A percentile compares a stretch with the other conserved stretches of the same genome.
Conservation (phyloP, 2,113 vertebrate genomes). For the Hylia prasina region DNA sequence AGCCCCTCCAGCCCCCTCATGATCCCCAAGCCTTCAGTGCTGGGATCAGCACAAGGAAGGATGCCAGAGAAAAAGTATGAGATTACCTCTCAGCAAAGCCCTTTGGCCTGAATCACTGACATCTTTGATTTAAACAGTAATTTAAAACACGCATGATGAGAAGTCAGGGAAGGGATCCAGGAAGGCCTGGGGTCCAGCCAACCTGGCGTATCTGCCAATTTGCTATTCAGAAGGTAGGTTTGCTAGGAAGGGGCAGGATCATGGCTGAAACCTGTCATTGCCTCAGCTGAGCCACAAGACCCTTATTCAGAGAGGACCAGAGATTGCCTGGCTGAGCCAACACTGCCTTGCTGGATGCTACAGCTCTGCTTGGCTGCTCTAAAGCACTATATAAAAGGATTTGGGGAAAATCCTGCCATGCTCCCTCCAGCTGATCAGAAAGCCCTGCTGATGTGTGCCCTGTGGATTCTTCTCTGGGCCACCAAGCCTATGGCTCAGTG, state of each 20-base stretch:
- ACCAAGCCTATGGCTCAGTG: not conserved
- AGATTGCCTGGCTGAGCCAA: not conserved
- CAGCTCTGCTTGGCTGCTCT: not conserved
- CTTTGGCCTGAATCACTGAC: conserved; percentile 63
- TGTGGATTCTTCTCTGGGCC: rapidly evolving
- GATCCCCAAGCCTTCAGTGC: conserved; percentile 7
- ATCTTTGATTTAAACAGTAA: conserved; percentile 65
- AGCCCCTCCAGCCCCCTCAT: not conserved
- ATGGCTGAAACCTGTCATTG: not conserved
- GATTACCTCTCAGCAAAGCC: conserved; percentile 57
- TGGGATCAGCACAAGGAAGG: conserved; percentile 44
- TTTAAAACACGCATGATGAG: conserved; percentile 64
- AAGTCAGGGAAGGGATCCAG: conserved; percentile 60
- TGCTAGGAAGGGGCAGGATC: conserved; percentile 25
- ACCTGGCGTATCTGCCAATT: conserved; percentile 30
- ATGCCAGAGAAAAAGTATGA: conserved; percentile 44
- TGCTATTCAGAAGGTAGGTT: conserved; percentile 31
- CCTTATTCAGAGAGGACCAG: not conserved
- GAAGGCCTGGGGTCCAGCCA: conserved; percentile 54
- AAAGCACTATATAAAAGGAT: not conserved
- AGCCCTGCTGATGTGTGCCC: not conserved
- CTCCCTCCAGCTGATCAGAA: not conserved
- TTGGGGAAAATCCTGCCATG: not conserved
- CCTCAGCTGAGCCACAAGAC: not conserved
- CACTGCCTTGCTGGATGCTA: not conserved